Conservation (phyloP, 2,113 vertebrate genomes). For the Condylura cristata region DNA sequence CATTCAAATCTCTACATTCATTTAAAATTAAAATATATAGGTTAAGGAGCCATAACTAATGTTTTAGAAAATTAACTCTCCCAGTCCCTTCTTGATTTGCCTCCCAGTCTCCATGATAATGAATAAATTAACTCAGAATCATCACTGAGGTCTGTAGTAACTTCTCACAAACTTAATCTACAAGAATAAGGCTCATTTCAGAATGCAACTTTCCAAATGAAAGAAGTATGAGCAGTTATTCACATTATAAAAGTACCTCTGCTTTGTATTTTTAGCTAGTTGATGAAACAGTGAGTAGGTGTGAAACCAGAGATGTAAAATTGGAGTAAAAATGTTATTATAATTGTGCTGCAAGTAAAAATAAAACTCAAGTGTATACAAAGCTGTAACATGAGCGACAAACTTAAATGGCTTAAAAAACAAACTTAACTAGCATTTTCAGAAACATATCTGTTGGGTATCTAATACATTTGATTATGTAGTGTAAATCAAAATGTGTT, state of each 20-base stretch:
- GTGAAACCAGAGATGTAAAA: background rate
- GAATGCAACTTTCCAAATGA: background rate
- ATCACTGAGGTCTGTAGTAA: background rate
- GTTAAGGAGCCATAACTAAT: background rate
- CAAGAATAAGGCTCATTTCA: background rate
- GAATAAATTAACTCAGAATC: background rate
- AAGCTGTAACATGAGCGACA: background rate
- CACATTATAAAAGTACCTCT: background rate
- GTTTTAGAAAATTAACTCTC: background rate
- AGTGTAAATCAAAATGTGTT: background rate
- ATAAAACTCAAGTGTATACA: background rate
- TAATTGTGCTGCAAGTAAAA: background rate
- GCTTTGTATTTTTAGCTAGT: background rate
- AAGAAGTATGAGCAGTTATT: background rate
- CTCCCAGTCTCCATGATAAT: background rate
- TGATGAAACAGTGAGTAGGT: background rate
- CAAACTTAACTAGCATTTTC: background rate
- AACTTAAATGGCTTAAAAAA: background rate
- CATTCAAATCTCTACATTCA: background rate
- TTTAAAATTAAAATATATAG: background rate
- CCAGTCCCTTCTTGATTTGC: background rate
- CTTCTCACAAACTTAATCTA: background rate
- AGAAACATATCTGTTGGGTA: background rate
- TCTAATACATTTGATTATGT: background rate
- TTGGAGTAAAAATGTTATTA: background rate